Evolutionary conservation across 2,113 vertebrate genomes (phyloP).

Genomic region (Dolichallabes microphthalmus): DNA sequence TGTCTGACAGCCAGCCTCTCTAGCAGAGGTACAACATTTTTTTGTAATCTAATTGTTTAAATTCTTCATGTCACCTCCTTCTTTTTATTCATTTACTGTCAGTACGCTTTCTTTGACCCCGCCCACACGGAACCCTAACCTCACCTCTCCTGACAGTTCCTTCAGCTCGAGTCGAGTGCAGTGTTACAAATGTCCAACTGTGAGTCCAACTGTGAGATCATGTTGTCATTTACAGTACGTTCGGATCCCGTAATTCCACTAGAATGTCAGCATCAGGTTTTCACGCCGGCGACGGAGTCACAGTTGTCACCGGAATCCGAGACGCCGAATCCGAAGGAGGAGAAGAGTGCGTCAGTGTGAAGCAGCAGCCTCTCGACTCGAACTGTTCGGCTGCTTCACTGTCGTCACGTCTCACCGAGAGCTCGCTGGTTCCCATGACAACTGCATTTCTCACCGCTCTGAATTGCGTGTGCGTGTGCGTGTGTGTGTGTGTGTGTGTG

Average conservation of each 20-base stretch:
- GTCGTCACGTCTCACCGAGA: conserved; percentile 30
- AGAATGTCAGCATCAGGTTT: not conserved
- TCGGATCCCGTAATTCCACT: conserved; percentile 2
- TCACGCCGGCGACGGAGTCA: not conserved
- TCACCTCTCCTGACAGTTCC: not conserved
- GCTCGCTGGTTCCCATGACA: conserved; percentile 52
- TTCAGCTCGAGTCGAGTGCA: not conserved
- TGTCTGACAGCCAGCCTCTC: not conserved
- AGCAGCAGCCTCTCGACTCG: not conserved
- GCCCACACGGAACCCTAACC: not conserved
- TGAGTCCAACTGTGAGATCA: not conserved
- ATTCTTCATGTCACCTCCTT: not conserved
- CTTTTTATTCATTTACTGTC: not conserved
- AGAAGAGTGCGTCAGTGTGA: conserved; percentile 11
- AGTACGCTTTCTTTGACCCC: not conserved
- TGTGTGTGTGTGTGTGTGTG: conserved; percentile 9
- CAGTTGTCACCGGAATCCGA: not conserved
- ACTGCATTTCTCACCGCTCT: conserved; percentile 47
- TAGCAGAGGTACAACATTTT: not conserved
- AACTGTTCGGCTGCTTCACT: conserved; percentile 25
- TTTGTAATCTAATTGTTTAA: not conserved
- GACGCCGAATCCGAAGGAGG: not conserved
- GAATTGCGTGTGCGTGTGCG: conserved; percentile 35
- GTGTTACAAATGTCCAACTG: not conserved
- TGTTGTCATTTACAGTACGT: not conserved